Base-by-base conservation (phyloP, 2,888 invertebrate species). In the Melanostoma mellinum region DNA sequence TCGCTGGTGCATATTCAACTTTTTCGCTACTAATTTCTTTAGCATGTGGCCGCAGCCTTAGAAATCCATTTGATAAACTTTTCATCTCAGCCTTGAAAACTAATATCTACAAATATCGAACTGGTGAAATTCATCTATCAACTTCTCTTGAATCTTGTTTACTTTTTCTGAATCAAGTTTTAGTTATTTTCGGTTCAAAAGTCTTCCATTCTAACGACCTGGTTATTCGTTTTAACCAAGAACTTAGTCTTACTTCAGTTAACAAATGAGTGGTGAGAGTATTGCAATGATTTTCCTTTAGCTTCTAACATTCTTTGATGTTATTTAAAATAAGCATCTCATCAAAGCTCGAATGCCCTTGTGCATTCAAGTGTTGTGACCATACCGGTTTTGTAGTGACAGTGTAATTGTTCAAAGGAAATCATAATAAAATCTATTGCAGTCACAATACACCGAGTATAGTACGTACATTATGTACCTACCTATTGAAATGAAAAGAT, bases 291-390 rank as follows among this genome's bases (percentile, higher is more conserved):
- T 6, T 20, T 38, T 38, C 10, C 6, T 36, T 6, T 56, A 10
- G n/a, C 4, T 38, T 9, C 8, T 61, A 20, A 46, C 35, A 42
- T 58, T 32, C 42, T 42, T 42, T 42, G n/a, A 71, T 46, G 52
- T 61, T 50, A 35, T 48, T 46, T 46, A 63, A 52, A 10, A 10
- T 33, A 33, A 10, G 6, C 44, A 63, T 75, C 53, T 58, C 30
- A 52, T 60, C 44, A 53, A 71, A 71, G 80, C 76, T 76, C 80
- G 75, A 75, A 74, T 74, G 48, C 50, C 74, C 74, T 69, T 79
- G 80, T 75, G 42, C 61, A 75, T 2, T 65, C 40, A 35, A 71
- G 58, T 75, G 58, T 20, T 20, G 58, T 71, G 58, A 42, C 71
- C 65, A 63, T 60, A 35, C 46, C 65, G 63, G 69, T 33, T 40